Percentiles rank a stretch among this genome's conserved stretches.
Conservation (phyloP, 2,888 invertebrate genomes). For the Rhorus exstirpatorius region DNA sequence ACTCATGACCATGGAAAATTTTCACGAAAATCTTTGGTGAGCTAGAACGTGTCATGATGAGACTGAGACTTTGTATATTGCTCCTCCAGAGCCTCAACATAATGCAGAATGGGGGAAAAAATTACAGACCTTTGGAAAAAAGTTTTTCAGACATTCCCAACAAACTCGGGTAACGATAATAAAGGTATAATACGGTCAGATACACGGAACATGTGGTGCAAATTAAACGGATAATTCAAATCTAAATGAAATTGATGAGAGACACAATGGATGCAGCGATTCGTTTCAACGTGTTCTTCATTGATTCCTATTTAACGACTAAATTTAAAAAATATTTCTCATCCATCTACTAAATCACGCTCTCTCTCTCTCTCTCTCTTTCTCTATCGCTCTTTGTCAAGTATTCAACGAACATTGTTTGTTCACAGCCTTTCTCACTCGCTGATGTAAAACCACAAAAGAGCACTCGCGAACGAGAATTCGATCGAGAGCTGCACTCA, state of each 20-base stretch:
- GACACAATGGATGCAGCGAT: conserved; percentile 3
- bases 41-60: too few species aligned
- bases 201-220: background rate
- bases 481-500: background rate
- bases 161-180: background rate
- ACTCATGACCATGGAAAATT: too few species aligned
- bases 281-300: background rate
- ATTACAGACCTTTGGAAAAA: too few species aligned
- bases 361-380: background rate
- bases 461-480: background rate
- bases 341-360: background rate
- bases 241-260: background rate
- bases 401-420: conserved; percentile 23
- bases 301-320: conserved; percentile 12
- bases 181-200: background rate
- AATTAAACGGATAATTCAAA: conserved; percentile 14
- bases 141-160: too few species aligned
- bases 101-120: too few species aligned
- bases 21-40: too few species aligned
- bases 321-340: background rate
- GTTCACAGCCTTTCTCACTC: background rate
- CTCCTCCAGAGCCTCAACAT: too few species aligned
- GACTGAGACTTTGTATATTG: too few species aligned
- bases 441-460: background rate
- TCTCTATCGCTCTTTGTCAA: background rate